Conservation (phyloP, 2,888 invertebrate genomes). For the Catocala fraxini region DNA sequence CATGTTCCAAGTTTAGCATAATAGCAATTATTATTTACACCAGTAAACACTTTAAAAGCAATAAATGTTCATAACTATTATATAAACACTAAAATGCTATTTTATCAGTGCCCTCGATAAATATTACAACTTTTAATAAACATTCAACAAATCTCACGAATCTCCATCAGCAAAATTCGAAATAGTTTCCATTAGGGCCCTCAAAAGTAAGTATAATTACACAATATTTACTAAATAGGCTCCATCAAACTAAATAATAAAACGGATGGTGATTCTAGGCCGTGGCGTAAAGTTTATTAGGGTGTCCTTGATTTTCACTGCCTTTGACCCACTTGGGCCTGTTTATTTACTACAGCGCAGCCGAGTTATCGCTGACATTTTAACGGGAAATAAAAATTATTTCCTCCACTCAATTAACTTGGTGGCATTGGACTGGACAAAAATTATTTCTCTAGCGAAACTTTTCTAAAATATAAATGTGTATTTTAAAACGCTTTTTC, state of each 20-base stretch:
- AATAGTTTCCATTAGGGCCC: neutral
- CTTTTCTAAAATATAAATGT: neutral
- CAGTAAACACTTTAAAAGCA: no score
- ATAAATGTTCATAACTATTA: no score
- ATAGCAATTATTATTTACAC: no score
- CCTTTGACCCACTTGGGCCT: constrained; percentile 35
- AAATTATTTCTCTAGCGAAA: neutral
- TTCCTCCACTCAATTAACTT: constrained; percentile 4
- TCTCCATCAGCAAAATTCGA: constrained; percentile 7
- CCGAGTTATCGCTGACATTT: constrained; percentile 1
- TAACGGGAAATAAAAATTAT: constrained; percentile 12
- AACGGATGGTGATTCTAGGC: constrained; percentile 17
- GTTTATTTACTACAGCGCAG: constrained; percentile 33
- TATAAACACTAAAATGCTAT: no score
- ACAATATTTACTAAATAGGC: constrained; percentile 16
- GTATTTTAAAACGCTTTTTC: no score
- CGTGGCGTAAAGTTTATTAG: constrained; percentile 23
- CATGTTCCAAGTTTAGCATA: no score
- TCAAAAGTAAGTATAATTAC: constrained; percentile 1
- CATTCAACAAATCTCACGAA: neutral
- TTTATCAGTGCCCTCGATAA: neutral
- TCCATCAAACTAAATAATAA: constrained; percentile 11
- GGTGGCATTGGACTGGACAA: neutral
- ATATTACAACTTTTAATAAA: constrained; percentile 1
- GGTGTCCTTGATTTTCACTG: constrained; percentile 31